Base-by-base conservation (phyloP, 2,888 invertebrate species). In the Sicus ferrugineus region DNA sequence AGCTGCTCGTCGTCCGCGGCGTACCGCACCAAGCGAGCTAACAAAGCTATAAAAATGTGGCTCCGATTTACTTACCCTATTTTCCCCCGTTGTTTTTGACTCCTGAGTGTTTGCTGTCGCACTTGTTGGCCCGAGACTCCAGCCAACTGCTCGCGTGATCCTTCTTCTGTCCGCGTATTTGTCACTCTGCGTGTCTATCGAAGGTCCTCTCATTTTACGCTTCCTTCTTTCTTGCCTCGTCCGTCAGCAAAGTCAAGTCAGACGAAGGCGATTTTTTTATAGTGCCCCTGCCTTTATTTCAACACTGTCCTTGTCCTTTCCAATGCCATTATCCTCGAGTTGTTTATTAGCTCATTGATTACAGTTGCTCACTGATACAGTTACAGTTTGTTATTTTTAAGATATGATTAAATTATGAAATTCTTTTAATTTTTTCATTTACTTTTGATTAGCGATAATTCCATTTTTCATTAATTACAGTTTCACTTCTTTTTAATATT, bases 231-330 rank as follows among this genome's bases (percentile, higher is more conserved):
- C 6, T 48, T 42, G 4, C n/a, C n/a, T 42, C 16, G n/a, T 42
- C n/a, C 38, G 6, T 38, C 38, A 50, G 9, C 21, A 64, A 64
- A 31, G 61, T 61, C 61, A 61, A 61, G 61, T 61, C 42, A 28
- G 58, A 0, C n/a, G n/a, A n/a, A n/a, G n/a, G n/a, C n/a, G n/a
- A n/a, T n/a, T n/a, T n/a, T n/a, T n/a, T n/a, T n/a, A n/a, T n/a
- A n/a, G n/a, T n/a, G n/a, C n/a, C n/a, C n/a, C n/a, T n/a, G n/a
- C n/a, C n/a, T n/a, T n/a, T n/a, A n/a, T n/a, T n/a, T n/a, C n/a
- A n/a, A n/a, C n/a, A n/a, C 30, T 23, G 0, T 11, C 16, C 26
- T 28, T 5, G 5, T 74, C 72, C 72, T 74, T 75, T 38, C n/a
- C n/a, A n/a, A n/a, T n/a, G 16, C 52, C 7, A 21, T 26, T 59